These are phyloP conservation scores for Heliconius cydno DNA, from an alignment of 2,888 invertebrate genomes.

Conservation along the genomic window DNA sequence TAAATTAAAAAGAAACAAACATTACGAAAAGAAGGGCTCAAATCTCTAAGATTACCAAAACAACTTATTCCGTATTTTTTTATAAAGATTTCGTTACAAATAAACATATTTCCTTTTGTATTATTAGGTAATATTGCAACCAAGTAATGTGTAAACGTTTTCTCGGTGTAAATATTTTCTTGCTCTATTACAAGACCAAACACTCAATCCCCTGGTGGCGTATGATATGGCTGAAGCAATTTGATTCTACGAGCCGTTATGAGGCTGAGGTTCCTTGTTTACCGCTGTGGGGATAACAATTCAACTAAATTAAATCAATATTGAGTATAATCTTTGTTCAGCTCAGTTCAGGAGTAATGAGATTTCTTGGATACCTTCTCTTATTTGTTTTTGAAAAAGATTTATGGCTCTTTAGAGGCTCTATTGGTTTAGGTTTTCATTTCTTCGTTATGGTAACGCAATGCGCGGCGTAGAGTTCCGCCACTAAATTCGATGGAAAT, in stretches of 20 bases:
- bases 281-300: conserved; percentile 52
- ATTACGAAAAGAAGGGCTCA: background rate
- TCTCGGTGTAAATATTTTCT: conserved; percentile 23
- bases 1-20: too few relatives aligned
- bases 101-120: background rate
- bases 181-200: conserved; percentile 50
- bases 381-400: background rate
- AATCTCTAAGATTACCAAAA: too few relatives aligned
- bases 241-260: conserved; percentile 64
- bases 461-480: too few relatives aligned
- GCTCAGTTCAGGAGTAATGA: background rate
- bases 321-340: conserved; percentile 21
- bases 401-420: too few relatives aligned
- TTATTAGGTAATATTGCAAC: conserved; percentile 4
- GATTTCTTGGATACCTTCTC: background rate
- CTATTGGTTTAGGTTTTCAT: too few relatives aligned
- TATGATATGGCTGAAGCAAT: conserved; percentile 65
- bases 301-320: conserved; percentile 46
- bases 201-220: conserved; percentile 62
- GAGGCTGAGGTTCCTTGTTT: conserved; percentile 65
- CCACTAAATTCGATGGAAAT: too few relatives aligned
- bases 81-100: background rate
- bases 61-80: too few relatives aligned
- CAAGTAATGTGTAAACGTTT: conserved; percentile 13
- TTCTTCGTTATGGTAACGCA: too few relatives aligned